Percentiles rank a stretch among this genome's conserved stretches.
Evolutionary conservation across 1,140 invertebrate species (phyloP).

Genomic region (Drosophila guanche): DNA sequence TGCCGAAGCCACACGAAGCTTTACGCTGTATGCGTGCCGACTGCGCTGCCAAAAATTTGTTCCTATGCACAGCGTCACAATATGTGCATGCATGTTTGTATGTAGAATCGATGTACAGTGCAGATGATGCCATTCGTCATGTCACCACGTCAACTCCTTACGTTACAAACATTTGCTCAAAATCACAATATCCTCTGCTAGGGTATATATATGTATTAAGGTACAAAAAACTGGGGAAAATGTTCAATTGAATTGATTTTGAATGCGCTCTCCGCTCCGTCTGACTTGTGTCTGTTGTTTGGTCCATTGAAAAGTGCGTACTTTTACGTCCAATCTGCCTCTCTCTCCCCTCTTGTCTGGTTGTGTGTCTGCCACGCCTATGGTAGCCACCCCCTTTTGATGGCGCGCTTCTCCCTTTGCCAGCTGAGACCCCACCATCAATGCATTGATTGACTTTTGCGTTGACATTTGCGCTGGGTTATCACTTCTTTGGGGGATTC

Average conservation of each 20-base stretch:
- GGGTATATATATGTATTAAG: too few relatives aligned
- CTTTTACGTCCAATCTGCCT: constrained; percentile 7
- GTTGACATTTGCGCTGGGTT: constrained; percentile 77
- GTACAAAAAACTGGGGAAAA: constrained; percentile 40
- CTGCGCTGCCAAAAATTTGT: too few relatives aligned
- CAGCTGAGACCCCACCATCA: constrained; percentile 23
- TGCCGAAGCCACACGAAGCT: too few relatives aligned
- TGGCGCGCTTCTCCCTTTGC: constrained; percentile 1
- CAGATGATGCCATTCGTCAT: too few relatives aligned
- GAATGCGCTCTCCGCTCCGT: constrained; percentile 51
- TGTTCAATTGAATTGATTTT: constrained; percentile 79
- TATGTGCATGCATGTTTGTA: too few relatives aligned
- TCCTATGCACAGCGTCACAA: too few relatives aligned
- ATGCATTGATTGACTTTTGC: constrained; percentile 78
- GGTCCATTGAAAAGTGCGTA: constrained; percentile 75
- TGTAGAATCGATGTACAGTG: too few relatives aligned
- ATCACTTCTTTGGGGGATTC: constrained; percentile 57
- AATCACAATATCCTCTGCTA: too few relatives aligned
- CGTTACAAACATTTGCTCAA: too few relatives aligned
- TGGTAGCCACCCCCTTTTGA: constrained; percentile 13
- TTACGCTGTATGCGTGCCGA: too few relatives aligned
- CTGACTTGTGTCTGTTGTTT: constrained; percentile 63
- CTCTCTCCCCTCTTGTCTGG: constrained; percentile 20
- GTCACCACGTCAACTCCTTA: too few relatives aligned
- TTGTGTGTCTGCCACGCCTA: constrained; percentile 41